Evolutionary conservation across 2,888 invertebrate genomes (phyloP), one percentile per base, ranked within the genome.

Genomic region (Meta bourneti): DNA sequence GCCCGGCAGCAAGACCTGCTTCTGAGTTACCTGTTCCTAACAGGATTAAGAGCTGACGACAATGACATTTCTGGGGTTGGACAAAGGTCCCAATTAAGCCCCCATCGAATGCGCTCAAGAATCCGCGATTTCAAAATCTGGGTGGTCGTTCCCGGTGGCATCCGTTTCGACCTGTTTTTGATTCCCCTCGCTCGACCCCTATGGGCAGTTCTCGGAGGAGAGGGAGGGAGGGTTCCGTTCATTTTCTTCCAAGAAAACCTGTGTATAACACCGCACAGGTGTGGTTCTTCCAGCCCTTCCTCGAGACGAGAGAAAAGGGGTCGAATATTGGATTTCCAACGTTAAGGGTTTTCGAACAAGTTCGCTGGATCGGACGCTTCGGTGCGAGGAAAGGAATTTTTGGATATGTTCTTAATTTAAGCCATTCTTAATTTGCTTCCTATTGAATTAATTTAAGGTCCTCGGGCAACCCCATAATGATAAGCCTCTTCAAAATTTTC

Each of bases 11-110:
- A 4, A 34, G 34, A 34, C 1, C 34, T 34, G 34, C 34, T 34
- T 54, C 34, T 20, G 34, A 34, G 54, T 75, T 75, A 20, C 48
- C 48, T 70, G 79, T 84, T 78, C 61, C 71, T 90, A 90, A 85
- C 84, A 72, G 85, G 90, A 90, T 90, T 90, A 90, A 72, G n/a
- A 84, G 80, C 81, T 86, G 86, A 82, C 77, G 90, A 91, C 84
- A 89, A 70, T 89, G 89, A 82, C 89, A 82, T 82, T 61, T 82
- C 82, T 82, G 51, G 69, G 71, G 54, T 52, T 85, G 74, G 69
- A 90, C 79, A 74, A 85, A 19, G 48, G 70, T 85, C 90, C 79
- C 81, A 84, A 90, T 90, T 90, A 90, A 90, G 85, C 79, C 34
- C 77, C 75, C 52, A 70, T 75, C 20, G 48, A 81, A 69, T 6